Evolutionary conservation across 2,888 invertebrate genomes (phyloP).

Genomic region (Lamproptera curius): DNA sequence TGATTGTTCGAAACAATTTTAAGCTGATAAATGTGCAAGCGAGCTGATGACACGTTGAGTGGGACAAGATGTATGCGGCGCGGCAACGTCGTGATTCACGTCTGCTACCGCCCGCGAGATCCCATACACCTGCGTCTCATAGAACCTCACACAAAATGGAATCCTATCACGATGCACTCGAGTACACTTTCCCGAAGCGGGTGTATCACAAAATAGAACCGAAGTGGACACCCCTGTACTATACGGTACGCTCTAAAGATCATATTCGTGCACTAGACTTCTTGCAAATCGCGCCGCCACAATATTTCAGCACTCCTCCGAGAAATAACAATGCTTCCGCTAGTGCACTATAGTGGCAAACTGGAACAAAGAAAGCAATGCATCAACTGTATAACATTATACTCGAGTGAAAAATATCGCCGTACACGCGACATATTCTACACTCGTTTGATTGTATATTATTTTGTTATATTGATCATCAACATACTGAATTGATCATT

Average conservation of each 20-base stretch:
- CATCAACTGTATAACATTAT: slow-evolving; percentile 55
- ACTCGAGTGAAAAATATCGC: slow-evolving; percentile 35
- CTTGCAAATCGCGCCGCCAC: slow-evolving; percentile 49
- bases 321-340: slow-evolving; percentile 69
- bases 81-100: slow-evolving; percentile 64
- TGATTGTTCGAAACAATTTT: too few relatives aligned
- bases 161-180: slow-evolving; percentile 30
- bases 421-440: slow-evolving; percentile 27
- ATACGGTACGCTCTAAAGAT: slow-evolving; percentile 47
- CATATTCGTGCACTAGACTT: slow-evolving; percentile 49
- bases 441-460: too few relatives aligned
- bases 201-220: slow-evolving; percentile 42
- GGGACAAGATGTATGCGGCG: slow-evolving; percentile 66
- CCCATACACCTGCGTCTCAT: slow-evolving; percentile 59
- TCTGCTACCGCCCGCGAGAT: slow-evolving; percentile 41
- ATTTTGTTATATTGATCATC: too few relatives aligned
- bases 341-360: slow-evolving; percentile 59
- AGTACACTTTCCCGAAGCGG: slow-evolving; percentile 28
- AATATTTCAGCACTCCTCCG: slow-evolving; percentile 66
- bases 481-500: too few relatives aligned
- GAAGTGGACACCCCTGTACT: slow-evolving; percentile 46
- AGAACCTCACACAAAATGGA: slow-evolving; percentile 30
- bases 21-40: slow-evolving; percentile 40
- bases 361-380: slow-evolving; percentile 52
- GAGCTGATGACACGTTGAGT: slow-evolving; percentile 51